Conservation (phyloP, 2,888 invertebrate species). For the Agrochola lychnidis region DNA sequence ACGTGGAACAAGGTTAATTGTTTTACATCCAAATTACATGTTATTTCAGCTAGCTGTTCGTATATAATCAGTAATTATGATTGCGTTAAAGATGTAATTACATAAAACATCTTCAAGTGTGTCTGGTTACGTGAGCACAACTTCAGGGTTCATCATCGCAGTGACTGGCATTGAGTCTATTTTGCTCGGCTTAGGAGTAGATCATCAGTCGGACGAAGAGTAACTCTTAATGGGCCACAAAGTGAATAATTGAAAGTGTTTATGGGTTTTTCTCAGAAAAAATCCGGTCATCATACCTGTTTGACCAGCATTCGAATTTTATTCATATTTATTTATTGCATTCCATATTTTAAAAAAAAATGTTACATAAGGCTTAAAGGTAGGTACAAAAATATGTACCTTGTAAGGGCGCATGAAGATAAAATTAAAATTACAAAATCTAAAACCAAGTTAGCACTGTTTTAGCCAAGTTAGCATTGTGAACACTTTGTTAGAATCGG, state of each 20-base stretch:
- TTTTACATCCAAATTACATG: conserved; percentile 56
- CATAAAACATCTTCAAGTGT: conserved; percentile 35
- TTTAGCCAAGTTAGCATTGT: not conserved
- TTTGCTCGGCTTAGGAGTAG: not conserved
- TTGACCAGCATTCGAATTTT: not conserved
- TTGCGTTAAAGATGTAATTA: conserved; percentile 54
- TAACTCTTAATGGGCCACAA: not conserved
- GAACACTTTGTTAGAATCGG: not conserved
- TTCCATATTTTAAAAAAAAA: no score
- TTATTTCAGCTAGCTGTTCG: conserved; percentile 40
- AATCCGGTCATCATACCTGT: not conserved
- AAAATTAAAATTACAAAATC: no score
- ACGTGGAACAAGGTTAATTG: conserved; percentile 65
- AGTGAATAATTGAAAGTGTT: not conserved
- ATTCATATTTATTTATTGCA: no score
- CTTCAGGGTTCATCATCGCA: not conserved
- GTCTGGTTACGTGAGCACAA: conserved; percentile 33
- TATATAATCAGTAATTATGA: conserved; percentile 55
- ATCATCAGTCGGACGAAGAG: not conserved
- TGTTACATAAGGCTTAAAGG: no score
- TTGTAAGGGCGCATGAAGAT: no score
- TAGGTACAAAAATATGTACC: no score
- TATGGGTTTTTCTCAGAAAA: not conserved
- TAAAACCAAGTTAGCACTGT: no score
- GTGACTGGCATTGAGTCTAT: not conserved